These are phyloP conservation scores for Polylopha cassiicola DNA, from an alignment of 2,888 invertebrate genomes.

Conservation along the genomic window DNA sequence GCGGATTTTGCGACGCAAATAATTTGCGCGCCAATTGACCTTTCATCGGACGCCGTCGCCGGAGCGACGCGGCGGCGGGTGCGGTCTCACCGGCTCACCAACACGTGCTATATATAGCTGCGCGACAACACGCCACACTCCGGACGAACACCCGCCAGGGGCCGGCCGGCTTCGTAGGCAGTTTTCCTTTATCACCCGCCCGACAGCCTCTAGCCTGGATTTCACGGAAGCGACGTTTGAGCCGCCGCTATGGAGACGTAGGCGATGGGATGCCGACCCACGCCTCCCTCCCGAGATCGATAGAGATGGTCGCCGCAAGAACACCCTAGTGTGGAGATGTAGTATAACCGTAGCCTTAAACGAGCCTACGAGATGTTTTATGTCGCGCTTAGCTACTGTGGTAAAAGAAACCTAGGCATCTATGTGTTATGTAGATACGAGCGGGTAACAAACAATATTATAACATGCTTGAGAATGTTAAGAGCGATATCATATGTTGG, in stretches of 20 bases:
- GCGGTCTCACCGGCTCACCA: conserved; percentile 61
- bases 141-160: conserved; percentile 65
- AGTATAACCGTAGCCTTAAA: conserved; percentile 39
- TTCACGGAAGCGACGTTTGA: conserved; percentile 63
- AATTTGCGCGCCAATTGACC: conserved; percentile 77
- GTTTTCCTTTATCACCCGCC: conserved; percentile 72
- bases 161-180: conserved; percentile 66
- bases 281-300: conserved; percentile 73
- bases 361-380: conserved; percentile 38
- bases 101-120: conserved; percentile 73
- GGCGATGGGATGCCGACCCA: conserved; percentile 70
- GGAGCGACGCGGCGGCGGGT: conserved; percentile 54
- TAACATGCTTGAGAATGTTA: too few species aligned
- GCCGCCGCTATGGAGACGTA: conserved; percentile 56
- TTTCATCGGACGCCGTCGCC: conserved; percentile 69
- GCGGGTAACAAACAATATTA: too few species aligned
- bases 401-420: neutral
- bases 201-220: conserved; percentile 70
- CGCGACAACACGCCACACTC: conserved; percentile 62
- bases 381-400: conserved; percentile 23
- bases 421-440: too few species aligned
- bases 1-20: conserved; percentile 75
- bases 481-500: too few species aligned
- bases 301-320: conserved; percentile 71
- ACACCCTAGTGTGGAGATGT: conserved; percentile 51